A percentile compares a stretch with the other conserved stretches of the same genome.
Evolutionary conservation across 2,113 vertebrate genomes (phyloP).

Genomic region (Pelobates fuscus): DNA sequence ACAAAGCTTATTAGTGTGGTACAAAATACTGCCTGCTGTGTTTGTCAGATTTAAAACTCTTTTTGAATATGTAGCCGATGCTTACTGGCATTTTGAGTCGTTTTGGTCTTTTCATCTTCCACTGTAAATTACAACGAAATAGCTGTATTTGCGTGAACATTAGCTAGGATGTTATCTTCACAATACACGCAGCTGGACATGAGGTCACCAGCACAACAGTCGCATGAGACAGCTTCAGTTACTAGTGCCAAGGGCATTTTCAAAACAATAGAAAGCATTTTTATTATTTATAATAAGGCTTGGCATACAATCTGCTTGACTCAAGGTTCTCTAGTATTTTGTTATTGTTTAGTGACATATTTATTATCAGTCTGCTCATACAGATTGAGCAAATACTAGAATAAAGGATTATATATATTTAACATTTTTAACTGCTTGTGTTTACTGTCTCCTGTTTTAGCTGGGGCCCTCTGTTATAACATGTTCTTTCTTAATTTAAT

Average conservation of each 20-base stretch:
- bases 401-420: background rate
- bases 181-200: conserved; percentile 40
- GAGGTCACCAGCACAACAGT: conserved; percentile 33
- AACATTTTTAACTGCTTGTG: no score
- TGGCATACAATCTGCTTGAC: background rate
- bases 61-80: background rate
- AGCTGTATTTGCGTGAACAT: conserved; percentile 9
- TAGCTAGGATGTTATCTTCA: conserved; percentile 15
- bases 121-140: background rate
- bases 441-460: no score
- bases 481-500: no score
- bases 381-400: background rate
- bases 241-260: conserved; percentile 10
- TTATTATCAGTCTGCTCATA: conserved; percentile 4
- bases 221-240: conserved; percentile 24
- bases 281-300: conserved; percentile 28
- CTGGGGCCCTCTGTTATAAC: no score
- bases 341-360: background rate
- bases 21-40: no score
- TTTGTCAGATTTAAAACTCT: no score
- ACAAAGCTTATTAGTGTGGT: no score
- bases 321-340: background rate
- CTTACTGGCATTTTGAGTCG: background rate
- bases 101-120: background rate
- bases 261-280: conserved; percentile 35